These are phyloP conservation scores for Thamnophis elegans DNA, from an alignment of 2,797 vertebrate genomes.

Conservation along the genomic window DNA sequence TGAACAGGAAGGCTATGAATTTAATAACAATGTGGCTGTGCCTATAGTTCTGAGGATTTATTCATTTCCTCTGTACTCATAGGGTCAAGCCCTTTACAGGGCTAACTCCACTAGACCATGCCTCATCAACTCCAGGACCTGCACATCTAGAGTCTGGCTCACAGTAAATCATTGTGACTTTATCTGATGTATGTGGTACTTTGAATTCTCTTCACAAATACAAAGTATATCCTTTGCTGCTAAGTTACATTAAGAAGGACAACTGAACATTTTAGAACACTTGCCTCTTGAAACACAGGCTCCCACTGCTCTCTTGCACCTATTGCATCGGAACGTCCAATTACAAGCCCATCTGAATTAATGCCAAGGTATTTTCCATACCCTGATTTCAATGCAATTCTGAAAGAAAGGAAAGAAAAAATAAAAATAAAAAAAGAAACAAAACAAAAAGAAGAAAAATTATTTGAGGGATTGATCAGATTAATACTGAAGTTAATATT, in stretches of 20 bases:
- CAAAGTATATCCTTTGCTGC: neutral
- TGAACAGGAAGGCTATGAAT: neutral
- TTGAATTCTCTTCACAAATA: neutral
- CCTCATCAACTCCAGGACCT: neutral
- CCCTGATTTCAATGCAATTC: conserved; percentile 95
- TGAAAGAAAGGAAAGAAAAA: conserved; percentile 54
- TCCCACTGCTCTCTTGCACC: conserved; percentile 97
- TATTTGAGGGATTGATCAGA: neutral
- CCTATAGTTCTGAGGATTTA: neutral
- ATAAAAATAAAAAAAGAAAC: too few species aligned
- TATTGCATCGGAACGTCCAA: conserved; percentile 95
- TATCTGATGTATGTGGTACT: neutral
- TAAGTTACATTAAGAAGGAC: neutral
- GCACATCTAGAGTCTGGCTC: neutral
- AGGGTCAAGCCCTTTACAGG: neutral
- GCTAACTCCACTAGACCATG: neutral
- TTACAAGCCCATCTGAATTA: conserved; percentile 90
- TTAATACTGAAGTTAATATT: neutral
- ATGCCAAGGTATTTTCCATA: conserved; percentile 96
- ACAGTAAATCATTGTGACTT: neutral
- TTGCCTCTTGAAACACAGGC: conserved; percentile 91
- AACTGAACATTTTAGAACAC: conserved; percentile 44
- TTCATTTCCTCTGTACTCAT: neutral
- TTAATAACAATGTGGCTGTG: neutral
- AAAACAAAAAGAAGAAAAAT: neutral